Base-by-base conservation (phyloP, 2,113 vertebrate genomes). In the Anarrhichthys ocellatus region DNA sequence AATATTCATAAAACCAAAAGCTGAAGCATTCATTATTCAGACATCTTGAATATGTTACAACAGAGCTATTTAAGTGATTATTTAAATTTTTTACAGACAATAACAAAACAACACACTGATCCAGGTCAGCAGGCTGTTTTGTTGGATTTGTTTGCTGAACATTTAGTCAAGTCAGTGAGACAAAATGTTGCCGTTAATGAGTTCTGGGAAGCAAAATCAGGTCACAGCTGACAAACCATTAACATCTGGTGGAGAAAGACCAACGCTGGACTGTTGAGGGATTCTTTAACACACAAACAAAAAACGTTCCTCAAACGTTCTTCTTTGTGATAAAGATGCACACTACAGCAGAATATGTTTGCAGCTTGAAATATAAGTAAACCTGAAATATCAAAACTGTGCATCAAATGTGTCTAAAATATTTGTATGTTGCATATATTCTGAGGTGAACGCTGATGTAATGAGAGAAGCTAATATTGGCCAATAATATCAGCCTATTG, bases 171-270 rank as follows among this genome's bases (percentile, higher is more conserved):
- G 56, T 79, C 54, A 48, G 13, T 44, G 65, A 79, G 36, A 75
- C 80, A 59, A 83, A 83, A 87, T 69, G 68, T 62, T 59, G 27
- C 34, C 5, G 52, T 73, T 86, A 84, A 89, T 86, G 87, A 84
- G 73, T 82, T 82, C 78, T 76, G 62, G 73, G 76, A 76, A 67
- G 63, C 13, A 64, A 80, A 89, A 82, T 68, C 65, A 78, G 76
- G 58, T 50, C 82, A 71, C 69, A 36, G 81, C 56, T 84, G 75
- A 73, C 58, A 69, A 56, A 17, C 46, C 67, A 80, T 83, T 76
- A 78, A 62, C 75, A 56, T 81, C 54, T 54, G 73, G 2, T 52
- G 46, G 38, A 74, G 27, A 73, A 42, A 0, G 1, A 34, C 29
- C 63, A 3, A n/a, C 24, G 9, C 17, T 62, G 29, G 18, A 36